Conservation (phyloP, 1,140 invertebrate genomes). For the Rhopalosiphum padi region DNA sequence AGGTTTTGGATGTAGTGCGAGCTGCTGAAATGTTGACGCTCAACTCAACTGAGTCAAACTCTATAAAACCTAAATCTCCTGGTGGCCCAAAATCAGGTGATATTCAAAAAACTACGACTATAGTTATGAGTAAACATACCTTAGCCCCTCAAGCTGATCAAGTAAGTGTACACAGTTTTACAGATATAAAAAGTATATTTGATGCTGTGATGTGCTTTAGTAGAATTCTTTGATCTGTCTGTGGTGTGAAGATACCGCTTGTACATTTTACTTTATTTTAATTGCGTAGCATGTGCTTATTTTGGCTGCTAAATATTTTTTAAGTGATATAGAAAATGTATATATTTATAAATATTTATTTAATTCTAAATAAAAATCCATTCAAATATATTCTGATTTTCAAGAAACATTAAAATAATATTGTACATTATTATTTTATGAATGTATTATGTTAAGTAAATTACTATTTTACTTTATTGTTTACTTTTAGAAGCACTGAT, state of each 20-base stretch:
- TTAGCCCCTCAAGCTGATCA: slow-evolving; percentile 66
- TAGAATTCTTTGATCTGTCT: slow-evolving; percentile 36
- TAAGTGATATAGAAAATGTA: background rate
- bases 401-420: background rate
- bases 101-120: slow-evolving; percentile 88
- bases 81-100: slow-evolving; percentile 70
- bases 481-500: slow-evolving; percentile 12
- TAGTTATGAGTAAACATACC: slow-evolving; percentile 92
- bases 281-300: slow-evolving; percentile 57
- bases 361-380: background rate
- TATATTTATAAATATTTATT: slow-evolving; percentile 6
- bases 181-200: background rate
- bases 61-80: slow-evolving; percentile 78
- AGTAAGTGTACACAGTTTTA: slow-evolving; percentile 27
- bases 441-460: background rate
- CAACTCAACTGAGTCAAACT: slow-evolving; percentile 66
- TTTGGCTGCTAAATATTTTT: slow-evolving; percentile 53
- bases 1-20: slow-evolving; percentile 87
- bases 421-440: background rate
- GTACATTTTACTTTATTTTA: slow-evolving; percentile 13
- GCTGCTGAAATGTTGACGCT: slow-evolving; percentile 82
- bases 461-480: background rate
- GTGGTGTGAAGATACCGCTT: slow-evolving; percentile 54
- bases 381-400: background rate
- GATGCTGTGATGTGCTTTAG: slow-evolving; percentile 37